phyloP scores from a whole-genome alignment of 1,140 invertebrate genomes.

The Diachasmimorpha longicaudata region DNA sequence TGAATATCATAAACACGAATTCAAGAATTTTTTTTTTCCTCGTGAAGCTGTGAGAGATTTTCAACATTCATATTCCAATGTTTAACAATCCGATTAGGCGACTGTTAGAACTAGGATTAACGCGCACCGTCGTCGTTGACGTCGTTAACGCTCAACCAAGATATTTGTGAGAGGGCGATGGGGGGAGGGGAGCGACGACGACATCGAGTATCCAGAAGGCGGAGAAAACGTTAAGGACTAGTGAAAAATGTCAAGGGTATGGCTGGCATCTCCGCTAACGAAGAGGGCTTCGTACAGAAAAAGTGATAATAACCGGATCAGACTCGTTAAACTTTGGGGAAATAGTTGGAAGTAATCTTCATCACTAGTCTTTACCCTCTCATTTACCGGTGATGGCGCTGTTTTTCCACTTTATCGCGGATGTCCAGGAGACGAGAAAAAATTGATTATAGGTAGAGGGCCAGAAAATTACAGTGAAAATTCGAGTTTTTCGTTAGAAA shows the following conservation, averaged over 20 bases:
- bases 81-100: constrained; percentile 20
- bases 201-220: not conserved
- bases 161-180: not conserved
- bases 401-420: no score
- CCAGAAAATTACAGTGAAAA: no score
- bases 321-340: constrained; percentile 3
- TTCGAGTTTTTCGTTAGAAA: not conserved
- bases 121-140: not conserved
- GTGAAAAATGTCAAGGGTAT: not conserved
- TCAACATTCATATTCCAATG: constrained; percentile 2
- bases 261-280: not conserved
- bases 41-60: not conserved
- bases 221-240: not conserved
- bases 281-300: not conserved
- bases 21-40: not conserved
- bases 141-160: not conserved
- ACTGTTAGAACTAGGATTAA: constrained; percentile 23
- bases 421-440: no score
- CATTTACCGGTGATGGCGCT: not conserved
- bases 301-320: not conserved
- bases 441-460: no score
- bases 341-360: not conserved
- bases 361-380: not conserved
- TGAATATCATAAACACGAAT: not conserved
- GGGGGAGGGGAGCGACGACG: not conserved